Evolutionary conservation across 2,888 invertebrate genomes (phyloP), one percentile per base, ranked within the genome.

Genomic region (Agrilus cyanescens): DNA sequence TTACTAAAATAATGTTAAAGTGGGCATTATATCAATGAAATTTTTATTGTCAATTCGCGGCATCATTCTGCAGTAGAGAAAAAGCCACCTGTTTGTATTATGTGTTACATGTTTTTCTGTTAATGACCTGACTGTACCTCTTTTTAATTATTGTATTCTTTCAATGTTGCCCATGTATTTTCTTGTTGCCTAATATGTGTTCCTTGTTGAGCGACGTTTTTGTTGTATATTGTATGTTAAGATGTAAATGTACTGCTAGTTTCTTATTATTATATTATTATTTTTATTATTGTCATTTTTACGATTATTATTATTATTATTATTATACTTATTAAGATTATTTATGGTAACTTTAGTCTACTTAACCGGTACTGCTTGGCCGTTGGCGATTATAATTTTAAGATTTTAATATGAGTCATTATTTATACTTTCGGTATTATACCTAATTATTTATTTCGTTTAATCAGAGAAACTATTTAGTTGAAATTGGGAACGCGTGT

Each of bases 401-500:
- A 41, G 39, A 43, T 45, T 32, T 40, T 40, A 37, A 48, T 48
- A 44, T 46, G 44, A 40, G 41, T 44, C 45, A 36, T 41, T 45
- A 38, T 46, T 43, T 32, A 37, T 45, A 38, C 38, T 45, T 33
- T 38, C 34, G 35, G 42, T 39, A 37, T 43, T 45, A 44, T 45
- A n/a, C n/a, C n/a, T n/a, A 46, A 48, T 61, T 60, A 58, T 60
- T 61, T 56, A 54, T 53, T 53, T 52, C 46, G 53, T 53, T 53
- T 54, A 49, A 20, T 20, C 20, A 42, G 53, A 53, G 57, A 57
- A 57, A 57, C 59, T 57, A 57, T 59, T 55, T 59, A 56, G 56
- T 52, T 53, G 47, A 56, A 54, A 47, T 41, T 43, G 44, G 39
- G 37, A 43, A 53, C 57, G 53, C 59, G 57, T 61, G 61, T 61